Conservation (phyloP, 2,113 vertebrate species). For the Mus spicilegus region DNA sequence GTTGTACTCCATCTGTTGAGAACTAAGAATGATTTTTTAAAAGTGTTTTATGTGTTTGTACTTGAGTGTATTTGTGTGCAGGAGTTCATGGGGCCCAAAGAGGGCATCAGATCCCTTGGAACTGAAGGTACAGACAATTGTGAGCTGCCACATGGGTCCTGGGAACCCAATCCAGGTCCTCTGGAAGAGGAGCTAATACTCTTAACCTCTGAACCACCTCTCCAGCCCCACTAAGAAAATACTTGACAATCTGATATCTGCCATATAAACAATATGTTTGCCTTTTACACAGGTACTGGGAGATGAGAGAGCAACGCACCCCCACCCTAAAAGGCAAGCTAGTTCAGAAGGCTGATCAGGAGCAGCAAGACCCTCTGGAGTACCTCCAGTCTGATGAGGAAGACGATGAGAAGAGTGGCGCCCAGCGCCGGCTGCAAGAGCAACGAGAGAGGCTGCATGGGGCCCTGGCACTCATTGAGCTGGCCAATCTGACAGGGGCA, state of each 20-base stretch:
- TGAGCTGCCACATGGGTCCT: background rate
- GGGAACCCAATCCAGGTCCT: background rate
- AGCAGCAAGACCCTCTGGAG: conserved; percentile 97
- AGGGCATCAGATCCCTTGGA: background rate
- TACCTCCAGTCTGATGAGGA: conserved; percentile 95
- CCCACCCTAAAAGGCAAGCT: conserved; percentile 91
- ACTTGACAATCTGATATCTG: background rate
- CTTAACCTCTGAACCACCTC: background rate
- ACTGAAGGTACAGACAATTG: background rate
- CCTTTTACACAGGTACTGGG: conserved; percentile 92
- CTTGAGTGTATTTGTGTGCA: background rate
- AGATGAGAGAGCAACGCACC: conserved; percentile 93
- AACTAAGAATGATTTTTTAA: background rate
- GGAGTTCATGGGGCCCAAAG: background rate
- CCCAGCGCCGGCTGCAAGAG: conserved; percentile 93
- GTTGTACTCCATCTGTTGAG: background rate
- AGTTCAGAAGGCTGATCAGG: conserved; percentile 92
- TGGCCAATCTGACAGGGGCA: conserved; percentile 93
- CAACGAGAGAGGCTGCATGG: conserved; percentile 97
- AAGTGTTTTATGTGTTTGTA: background rate
- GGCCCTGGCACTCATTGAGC: conserved; percentile 96
- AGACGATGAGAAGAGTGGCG: conserved; percentile 90
- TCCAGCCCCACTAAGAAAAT: background rate
- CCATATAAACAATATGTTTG: background rate
- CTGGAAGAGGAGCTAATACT: background rate